Percentiles rank a stretch among this genome's conserved stretches.
phyloP scores from a whole-genome alignment of 2,113 vertebrate species.

The Gymnocephalus cernua region DNA sequence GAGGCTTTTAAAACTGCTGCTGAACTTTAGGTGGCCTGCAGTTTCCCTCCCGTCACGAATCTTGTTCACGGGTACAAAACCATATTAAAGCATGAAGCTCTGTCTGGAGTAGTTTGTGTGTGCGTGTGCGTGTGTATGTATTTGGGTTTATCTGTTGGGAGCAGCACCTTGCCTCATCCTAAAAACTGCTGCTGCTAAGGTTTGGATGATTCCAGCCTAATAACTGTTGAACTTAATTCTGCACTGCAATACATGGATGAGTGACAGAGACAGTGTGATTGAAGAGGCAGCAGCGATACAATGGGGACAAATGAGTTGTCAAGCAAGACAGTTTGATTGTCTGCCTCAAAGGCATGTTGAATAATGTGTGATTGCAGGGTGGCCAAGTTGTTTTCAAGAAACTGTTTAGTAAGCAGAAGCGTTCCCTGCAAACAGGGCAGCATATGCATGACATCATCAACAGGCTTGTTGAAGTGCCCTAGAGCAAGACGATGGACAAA shows the following conservation, averaged over 20 bases:
- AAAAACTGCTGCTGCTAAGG: conserved; percentile 23
- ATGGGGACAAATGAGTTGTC: conserved; percentile 37
- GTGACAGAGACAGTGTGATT: conserved; percentile 29
- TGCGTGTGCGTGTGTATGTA: neutral
- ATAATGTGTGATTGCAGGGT: conserved; percentile 18
- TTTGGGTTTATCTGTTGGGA: conserved; percentile 37
- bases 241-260: neutral
- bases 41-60: conserved; percentile 26
- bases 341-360: conserved; percentile 13
- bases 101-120: conserved; percentile 7
- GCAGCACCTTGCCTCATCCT: conserved; percentile 37
- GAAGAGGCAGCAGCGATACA: conserved; percentile 32
- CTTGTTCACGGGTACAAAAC: conserved; percentile 40
- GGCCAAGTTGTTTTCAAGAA: conserved; percentile 5
- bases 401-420: conserved; percentile 10
- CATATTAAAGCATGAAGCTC: conserved; percentile 43
- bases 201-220: conserved; percentile 6
- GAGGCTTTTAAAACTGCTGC: conserved; percentile 61
- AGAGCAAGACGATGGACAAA: conserved; percentile 38
- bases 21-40: conserved; percentile 47
- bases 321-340: conserved; percentile 29
- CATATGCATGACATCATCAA: conserved; percentile 7
- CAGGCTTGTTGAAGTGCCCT: conserved; percentile 14
- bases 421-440: neutral
- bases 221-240: conserved; percentile 15